Percentiles rank a stretch among this genome's conserved stretches.
phyloP scores from a whole-genome alignment of 2,888 invertebrate genomes.

The Diadegma fenestrale region DNA sequence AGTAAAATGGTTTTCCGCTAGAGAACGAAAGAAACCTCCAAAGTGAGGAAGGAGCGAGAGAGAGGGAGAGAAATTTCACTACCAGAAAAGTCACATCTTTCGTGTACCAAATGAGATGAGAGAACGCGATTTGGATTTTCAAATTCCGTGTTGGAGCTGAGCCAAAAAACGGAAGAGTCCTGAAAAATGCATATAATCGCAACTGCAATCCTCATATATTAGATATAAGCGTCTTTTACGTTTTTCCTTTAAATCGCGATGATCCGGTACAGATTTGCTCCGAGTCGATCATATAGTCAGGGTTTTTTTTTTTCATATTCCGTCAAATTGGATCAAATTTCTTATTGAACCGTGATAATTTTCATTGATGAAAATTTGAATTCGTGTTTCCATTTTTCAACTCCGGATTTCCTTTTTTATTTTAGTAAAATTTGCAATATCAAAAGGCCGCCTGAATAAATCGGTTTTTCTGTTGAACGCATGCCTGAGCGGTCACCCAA shows the following conservation, averaged over 20 bases:
- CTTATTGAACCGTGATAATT: neutral
- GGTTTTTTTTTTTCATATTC: conserved; percentile 25
- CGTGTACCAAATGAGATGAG: conserved; percentile 55
- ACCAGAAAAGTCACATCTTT: conserved; percentile 69
- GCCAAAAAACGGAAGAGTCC: conserved; percentile 53
- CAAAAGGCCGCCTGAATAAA: no score
- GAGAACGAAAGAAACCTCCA: conserved; percentile 8
- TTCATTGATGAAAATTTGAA: neutral
- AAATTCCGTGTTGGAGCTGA: conserved; percentile 61
- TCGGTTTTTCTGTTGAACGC: neutral
- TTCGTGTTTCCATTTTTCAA: no score
- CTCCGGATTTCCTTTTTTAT: no score
- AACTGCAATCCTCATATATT: conserved; percentile 14
- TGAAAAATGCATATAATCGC: conserved; percentile 41
- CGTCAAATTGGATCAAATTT: neutral
- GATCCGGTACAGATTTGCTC: neutral
- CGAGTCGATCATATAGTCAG: neutral
- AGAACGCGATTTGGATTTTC: conserved; percentile 65
- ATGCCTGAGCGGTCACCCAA: neutral
- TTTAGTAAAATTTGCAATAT: no score
- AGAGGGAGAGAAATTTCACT: neutral
- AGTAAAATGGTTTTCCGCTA: conserved; percentile 42
- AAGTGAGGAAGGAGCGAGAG: neutral
- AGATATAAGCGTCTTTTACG: neutral
- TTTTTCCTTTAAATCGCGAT: neutral